phyloP scores from a whole-genome alignment of 2,113 vertebrate genomes.

The Myotis lucifugus region DNA sequence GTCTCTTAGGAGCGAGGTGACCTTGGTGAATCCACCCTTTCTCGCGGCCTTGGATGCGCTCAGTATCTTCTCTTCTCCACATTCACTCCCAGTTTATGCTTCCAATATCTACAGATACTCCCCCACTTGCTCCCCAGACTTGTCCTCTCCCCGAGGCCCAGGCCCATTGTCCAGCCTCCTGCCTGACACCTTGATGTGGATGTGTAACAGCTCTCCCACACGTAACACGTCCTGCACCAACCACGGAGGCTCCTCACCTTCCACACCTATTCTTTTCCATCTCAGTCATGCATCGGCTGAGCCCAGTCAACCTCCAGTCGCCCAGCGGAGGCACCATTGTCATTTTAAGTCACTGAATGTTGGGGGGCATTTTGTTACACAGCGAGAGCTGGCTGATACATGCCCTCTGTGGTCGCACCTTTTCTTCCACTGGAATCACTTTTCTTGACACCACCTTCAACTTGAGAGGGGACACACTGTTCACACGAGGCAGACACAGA shows the following conservation, averaged over 20 bases:
- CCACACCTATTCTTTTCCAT: not conserved
- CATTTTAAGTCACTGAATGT: not conserved
- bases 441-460: not conserved
- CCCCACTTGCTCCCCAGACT: not conserved
- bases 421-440: not conserved
- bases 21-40: not conserved
- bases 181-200: not conserved
- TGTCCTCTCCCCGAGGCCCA: not conserved
- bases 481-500: not conserved
- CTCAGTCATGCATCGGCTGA: not conserved
- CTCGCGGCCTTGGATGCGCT: fast-evolving
- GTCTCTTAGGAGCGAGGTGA: not conserved
- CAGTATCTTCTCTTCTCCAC: not conserved
- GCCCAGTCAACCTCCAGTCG: not conserved
- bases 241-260: fast-evolving
- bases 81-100: not conserved
- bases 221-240: not conserved
- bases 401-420: not conserved
- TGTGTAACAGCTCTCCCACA: not conserved
- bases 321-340: not conserved
- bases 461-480: not conserved
- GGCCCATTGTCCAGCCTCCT: not conserved
- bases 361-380: not conserved
- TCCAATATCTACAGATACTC: not conserved
- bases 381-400: not conserved